Percentiles rank a stretch among this genome's conserved stretches.
Conservation (phyloP, 2,797 vertebrate genomes). For the Ctenochaetus hawaiiensis region DNA sequence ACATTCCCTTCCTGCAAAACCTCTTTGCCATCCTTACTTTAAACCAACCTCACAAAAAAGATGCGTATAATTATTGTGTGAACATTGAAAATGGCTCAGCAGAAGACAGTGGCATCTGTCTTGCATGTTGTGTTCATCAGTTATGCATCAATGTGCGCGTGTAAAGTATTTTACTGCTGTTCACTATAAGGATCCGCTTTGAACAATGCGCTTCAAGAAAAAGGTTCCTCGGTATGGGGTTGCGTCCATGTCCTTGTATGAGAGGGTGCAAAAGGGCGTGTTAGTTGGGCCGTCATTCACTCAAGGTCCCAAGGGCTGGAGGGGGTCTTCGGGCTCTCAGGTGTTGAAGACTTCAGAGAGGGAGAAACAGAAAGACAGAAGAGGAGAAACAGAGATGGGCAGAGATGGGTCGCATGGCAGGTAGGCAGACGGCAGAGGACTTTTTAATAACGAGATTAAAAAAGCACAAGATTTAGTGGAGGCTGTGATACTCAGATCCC, state of each 20-base stretch:
- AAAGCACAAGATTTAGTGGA: conserved; percentile 72
- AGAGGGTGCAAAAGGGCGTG: conserved; percentile 69
- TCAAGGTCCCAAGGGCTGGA: conserved; percentile 88
- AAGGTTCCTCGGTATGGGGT: conserved; percentile 70
- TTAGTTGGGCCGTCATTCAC: conserved; percentile 83
- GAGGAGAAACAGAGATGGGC: conserved; percentile 86
- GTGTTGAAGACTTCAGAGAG: conserved; percentile 86
- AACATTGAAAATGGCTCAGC: conserved; percentile 78
- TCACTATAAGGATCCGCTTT: conserved; percentile 62
- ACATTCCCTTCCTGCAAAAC: conserved; percentile 35
- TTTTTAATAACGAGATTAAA: conserved; percentile 59
- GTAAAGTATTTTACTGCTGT: conserved; percentile 64
- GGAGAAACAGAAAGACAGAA: conserved; percentile 86
- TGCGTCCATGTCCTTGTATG: conserved; percentile 76
- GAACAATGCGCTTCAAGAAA: conserved; percentile 69
- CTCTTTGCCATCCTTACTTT: conserved; percentile 42
- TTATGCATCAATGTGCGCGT: conserved; percentile 50
- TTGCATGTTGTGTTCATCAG: conserved; percentile 64
- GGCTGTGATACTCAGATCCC: conserved; percentile 66
- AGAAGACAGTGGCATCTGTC: conserved; percentile 75
- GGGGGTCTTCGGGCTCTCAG: conserved; percentile 87
- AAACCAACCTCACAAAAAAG: conserved; percentile 43
- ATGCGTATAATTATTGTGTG: conserved; percentile 51
- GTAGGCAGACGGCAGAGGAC: conserved; percentile 72
- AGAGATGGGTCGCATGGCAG: conserved; percentile 82